Evolutionary conservation across 2,113 vertebrate species (phyloP).

Genomic region (Junco hyemalis): DNA sequence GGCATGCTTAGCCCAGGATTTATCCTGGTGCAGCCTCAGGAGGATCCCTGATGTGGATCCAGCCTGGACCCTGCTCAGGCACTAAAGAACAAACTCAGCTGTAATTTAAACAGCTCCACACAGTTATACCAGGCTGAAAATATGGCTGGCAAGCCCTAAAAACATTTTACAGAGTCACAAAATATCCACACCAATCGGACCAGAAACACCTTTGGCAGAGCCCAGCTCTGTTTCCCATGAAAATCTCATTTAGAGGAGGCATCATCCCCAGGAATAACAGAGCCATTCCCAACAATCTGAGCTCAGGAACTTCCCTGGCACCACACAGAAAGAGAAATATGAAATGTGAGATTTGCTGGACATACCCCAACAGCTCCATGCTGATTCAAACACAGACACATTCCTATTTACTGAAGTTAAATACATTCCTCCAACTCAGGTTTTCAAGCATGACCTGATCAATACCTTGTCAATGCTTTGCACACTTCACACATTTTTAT

Average conservation of each 20-base stretch:
- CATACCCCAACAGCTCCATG: neutral
- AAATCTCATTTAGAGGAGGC: neutral
- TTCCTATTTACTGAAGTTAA: neutral
- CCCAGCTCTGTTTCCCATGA: neutral
- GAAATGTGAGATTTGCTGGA: neutral
- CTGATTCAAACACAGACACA: neutral
- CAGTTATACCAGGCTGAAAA: neutral
- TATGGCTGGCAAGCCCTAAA: neutral
- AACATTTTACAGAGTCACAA: neutral
- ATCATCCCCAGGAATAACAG: neutral
- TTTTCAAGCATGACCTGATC: neutral
- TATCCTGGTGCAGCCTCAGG: neutral
- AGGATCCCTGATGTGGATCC: neutral
- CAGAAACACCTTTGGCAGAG: neutral
- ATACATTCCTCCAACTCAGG: neutral
- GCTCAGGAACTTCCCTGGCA: neutral
- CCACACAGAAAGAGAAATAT: neutral
- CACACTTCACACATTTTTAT: neutral
- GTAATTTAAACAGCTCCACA: neutral
- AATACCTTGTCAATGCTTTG: neutral
- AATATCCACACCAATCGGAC: neutral
- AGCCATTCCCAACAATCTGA: neutral
- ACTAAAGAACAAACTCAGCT: neutral
- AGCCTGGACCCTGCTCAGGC: neutral
- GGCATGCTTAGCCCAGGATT: neutral